Evolutionary conservation across 2,113 vertebrate genomes (phyloP).

Genomic region (Triplophysa tibetana): DNA sequence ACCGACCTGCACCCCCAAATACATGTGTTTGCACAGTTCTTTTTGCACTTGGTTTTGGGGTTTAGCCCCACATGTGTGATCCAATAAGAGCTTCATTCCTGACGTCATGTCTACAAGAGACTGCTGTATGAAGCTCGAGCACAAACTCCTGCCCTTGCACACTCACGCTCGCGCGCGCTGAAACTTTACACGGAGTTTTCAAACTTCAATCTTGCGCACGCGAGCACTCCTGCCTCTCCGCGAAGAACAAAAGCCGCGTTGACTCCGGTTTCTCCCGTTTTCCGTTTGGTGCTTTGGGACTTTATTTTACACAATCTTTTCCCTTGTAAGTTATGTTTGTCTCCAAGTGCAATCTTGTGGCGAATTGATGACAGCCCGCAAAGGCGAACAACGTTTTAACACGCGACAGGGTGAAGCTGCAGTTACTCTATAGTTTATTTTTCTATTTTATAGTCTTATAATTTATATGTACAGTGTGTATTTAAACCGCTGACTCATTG

Average conservation of each 20-base stretch:
- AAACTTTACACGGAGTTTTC: conserved; percentile 78
- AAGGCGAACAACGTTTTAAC: conserved; percentile 49
- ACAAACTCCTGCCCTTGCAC: conserved; percentile 66
- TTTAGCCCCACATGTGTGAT: conserved; percentile 58
- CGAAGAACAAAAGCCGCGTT: background rate
- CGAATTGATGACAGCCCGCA: conserved; percentile 54
- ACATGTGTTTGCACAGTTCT: background rate
- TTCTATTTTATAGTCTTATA: conserved; percentile 1
- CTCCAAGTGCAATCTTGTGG: conserved; percentile 26
- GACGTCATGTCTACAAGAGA: conserved; percentile 87
- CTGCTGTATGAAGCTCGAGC: conserved; percentile 76
- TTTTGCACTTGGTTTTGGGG: conserved; percentile 34
- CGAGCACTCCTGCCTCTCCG: conserved; percentile 7
- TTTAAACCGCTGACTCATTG: background rate
- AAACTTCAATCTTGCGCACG: conserved; percentile 51
- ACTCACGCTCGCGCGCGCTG: conserved; percentile 4
- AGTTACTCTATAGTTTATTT: background rate
- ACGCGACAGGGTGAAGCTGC: conserved; percentile 47
- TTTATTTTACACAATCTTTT: conserved; percentile 29
- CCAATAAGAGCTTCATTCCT: conserved; percentile 75
- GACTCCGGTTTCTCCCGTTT: background rate
- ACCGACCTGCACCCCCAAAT: conserved; percentile 1
- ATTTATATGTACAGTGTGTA: conserved; percentile 17
- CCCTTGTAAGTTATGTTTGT: conserved; percentile 9
- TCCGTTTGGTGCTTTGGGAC: conserved; percentile 2